These are phyloP conservation scores for Dermochelys coriacea DNA, from an alignment of 2,797 vertebrate species.

Conservation along the genomic window DNA sequence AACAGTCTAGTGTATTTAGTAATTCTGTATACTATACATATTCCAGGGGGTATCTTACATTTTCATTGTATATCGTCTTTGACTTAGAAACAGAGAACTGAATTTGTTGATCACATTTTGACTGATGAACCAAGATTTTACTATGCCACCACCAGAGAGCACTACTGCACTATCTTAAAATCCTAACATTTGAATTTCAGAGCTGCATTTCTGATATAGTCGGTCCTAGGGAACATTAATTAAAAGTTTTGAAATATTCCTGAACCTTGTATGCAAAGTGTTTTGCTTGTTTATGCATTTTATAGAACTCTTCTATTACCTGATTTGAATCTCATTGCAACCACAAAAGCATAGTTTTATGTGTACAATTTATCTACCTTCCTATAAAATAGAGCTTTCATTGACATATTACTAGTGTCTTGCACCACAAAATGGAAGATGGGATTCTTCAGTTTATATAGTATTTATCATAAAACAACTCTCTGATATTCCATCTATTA, in stretches of 20 bases:
- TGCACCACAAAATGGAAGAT: fast-evolving
- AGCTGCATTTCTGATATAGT: fast-evolving
- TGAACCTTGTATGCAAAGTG: fast-evolving
- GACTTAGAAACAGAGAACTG: background rate
- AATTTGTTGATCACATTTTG: fast-evolving
- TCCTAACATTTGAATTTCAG: background rate
- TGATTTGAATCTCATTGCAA: background rate
- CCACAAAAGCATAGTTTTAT: background rate
- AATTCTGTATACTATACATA: fast-evolving
- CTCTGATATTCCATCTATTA: background rate
- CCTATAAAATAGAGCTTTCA: background rate
- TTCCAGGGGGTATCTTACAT: background rate
- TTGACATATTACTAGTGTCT: fast-evolving
- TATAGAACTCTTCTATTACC: fast-evolving
- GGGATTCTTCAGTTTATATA: fast-evolving
- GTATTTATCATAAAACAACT: background rate
- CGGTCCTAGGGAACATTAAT: background rate
- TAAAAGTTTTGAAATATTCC: background rate
- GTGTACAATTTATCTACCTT: fast-evolving
- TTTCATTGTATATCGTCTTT: background rate
- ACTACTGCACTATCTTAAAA: background rate
- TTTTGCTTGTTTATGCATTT: background rate
- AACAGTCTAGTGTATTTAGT: background rate
- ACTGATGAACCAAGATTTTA: fast-evolving
- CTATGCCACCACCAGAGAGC: conserved; percentile 70